A percentile compares a stretch with the other conserved stretches of the same genome.
These are phyloP conservation scores for Karalla daura DNA, from an alignment of 2,797 vertebrate species.

Conservation along the genomic window DNA sequence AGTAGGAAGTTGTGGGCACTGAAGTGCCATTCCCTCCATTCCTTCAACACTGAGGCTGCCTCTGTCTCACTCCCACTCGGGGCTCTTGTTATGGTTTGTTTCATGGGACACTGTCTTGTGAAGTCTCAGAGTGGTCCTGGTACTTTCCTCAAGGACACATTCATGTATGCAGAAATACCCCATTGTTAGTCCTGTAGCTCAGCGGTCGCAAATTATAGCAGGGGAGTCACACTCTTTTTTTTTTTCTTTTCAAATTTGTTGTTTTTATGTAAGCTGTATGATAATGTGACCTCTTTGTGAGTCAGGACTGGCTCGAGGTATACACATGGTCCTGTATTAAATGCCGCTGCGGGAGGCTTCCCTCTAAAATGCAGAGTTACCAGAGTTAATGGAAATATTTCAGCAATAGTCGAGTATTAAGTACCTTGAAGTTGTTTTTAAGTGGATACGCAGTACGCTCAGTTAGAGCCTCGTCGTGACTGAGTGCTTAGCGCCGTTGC, in stretches of 20 bases:
- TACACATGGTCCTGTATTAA: no score
- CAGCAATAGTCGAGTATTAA: no score
- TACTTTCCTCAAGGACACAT: not conserved
- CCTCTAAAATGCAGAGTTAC: no score
- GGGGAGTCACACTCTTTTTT: not conserved
- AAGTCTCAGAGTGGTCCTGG: conserved; percentile 22
- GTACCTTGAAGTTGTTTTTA: no score
- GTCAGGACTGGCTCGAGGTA: no score
- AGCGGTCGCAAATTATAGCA: no score
- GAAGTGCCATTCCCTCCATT: conserved; percentile 84
- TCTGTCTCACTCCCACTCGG: conserved; percentile 82
- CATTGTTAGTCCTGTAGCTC: not conserved
- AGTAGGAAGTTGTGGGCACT: conserved; percentile 80
- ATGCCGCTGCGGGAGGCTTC: no score
- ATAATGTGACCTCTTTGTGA: not conserved
- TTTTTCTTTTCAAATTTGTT: not conserved
- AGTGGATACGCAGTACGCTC: no score
- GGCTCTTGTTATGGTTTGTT: conserved; percentile 36
- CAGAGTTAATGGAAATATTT: no score
- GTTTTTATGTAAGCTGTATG: not conserved
- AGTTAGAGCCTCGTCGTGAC: no score
- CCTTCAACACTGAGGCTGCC: conserved; percentile 78
- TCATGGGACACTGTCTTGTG: conserved; percentile 44
- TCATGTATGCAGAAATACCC: not conserved
- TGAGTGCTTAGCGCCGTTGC: no score